Conservation (phyloP, 53 echinoderm and acorn worm species). For the Echinometra lucunter region DNA sequence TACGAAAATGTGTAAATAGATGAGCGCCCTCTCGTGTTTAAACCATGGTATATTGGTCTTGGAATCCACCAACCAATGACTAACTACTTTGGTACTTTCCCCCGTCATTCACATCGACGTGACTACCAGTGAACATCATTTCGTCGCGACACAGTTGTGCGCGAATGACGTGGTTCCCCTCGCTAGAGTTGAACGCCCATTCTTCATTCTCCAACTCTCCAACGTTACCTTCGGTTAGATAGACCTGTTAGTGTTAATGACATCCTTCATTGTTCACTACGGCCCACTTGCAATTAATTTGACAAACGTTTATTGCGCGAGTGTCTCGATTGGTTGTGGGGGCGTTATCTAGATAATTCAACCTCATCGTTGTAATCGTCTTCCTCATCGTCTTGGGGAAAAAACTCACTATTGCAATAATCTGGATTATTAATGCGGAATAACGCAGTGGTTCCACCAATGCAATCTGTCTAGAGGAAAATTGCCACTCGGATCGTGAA, state of each 20-base stretch:
- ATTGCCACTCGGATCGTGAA: neutral
- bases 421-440: slow-evolving; percentile 1
- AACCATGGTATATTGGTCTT: neutral
- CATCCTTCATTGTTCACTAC: neutral
- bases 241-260: too few relatives aligned
- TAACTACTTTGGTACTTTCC: neutral
- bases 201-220: neutral
- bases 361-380: neutral
- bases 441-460: neutral
- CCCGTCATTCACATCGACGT: neutral
- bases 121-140: neutral
- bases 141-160: neutral
- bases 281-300: too few relatives aligned
- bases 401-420: neutral
- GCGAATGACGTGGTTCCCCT: neutral
- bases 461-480: neutral
- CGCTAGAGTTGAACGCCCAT: neutral
- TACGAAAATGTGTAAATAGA: neutral
- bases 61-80: neutral
- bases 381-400: neutral
- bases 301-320: neutral
- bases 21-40: neutral
- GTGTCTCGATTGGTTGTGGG: neutral
- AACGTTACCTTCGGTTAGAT: too few relatives aligned
- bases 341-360: neutral